A percentile compares a stretch with the other conserved stretches of the same genome.
These are phyloP conservation scores for Phyllopteryx taeniolatus DNA, from an alignment of 2,113 vertebrate genomes.

Conservation along the genomic window DNA sequence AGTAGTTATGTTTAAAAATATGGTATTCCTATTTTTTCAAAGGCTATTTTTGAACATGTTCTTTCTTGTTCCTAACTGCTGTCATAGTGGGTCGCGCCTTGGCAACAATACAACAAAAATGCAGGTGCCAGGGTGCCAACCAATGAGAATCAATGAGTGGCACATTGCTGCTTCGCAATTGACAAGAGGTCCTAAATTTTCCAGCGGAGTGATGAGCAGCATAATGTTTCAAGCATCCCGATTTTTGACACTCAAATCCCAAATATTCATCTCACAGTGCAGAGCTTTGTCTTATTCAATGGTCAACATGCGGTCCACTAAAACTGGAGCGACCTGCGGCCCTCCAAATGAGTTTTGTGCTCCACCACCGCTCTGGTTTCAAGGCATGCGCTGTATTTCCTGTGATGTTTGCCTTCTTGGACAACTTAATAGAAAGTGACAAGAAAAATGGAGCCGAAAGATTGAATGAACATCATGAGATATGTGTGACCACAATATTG, in stretches of 20 bases:
- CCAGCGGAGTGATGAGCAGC: no score
- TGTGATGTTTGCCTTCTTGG: slow-evolving; percentile 35
- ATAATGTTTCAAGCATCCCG: neutral
- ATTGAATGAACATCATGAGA: slow-evolving; percentile 25
- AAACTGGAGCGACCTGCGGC: slow-evolving; percentile 22
- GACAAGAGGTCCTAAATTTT: no score
- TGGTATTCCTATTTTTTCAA: no score
- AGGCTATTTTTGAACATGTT: no score
- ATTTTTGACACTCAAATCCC: neutral
- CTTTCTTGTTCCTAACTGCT: no score
- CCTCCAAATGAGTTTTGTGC: slow-evolving; percentile 7
- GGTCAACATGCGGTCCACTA: slow-evolving; percentile 2
- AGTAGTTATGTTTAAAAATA: no score
- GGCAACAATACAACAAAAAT: no score
- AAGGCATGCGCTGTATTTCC: slow-evolving; percentile 30
- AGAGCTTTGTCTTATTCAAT: neutral
- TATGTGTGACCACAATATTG: slow-evolving; percentile 32
- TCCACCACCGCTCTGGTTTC: slow-evolving; percentile 11
- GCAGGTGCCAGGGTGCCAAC: no score
- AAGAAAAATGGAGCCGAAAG: slow-evolving; percentile 34
- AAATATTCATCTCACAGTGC: neutral
- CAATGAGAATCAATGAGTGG: no score
- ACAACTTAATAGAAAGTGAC: slow-evolving; percentile 34
- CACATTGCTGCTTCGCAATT: no score
- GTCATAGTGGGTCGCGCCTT: no score